Evolutionary conservation across 1,140 invertebrate genomes (phyloP), one percentile per base, ranked within the genome.

Genomic region (Uloborus diversus): DNA sequence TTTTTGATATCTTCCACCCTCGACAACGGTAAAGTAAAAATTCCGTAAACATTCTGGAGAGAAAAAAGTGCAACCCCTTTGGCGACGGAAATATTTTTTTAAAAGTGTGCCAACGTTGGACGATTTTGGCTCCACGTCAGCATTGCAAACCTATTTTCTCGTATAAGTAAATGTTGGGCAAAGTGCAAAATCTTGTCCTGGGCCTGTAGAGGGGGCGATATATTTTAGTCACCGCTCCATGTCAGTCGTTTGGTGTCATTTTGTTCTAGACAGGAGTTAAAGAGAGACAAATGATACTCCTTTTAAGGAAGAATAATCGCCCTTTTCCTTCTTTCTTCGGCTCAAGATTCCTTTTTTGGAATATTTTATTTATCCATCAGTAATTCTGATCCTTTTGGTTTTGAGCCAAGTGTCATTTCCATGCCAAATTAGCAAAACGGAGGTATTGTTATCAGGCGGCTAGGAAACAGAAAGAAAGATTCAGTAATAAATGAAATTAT

Each of bases 231-330:
- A 76, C 28, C 73, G 49, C 59, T 65, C 59, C 35, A 61, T 76
- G 73, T 76, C 73, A 76, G 42, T 76, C 73, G 73, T 76, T 76
- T 76, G 59, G 73, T 76, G 73, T 76, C 73, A 76, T 61, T 76
- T 76, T 76, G 73, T 76, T 61, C 61, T 42, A 62, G 73, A 76
- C 73, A 76, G 73, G 73, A 76, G 73, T 76, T 76, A 76, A 76
- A 76, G 73, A 76, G 59, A 76, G 73, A 76, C 73, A 76, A 76
- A 76, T 76, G 73, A 76, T 76, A 23, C 61, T 33, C 28, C 42
- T 65, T 75, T 76, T 65, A 76, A 65, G 73, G 73, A 76, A 76
- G 73, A 76, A 76, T 64, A 76, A 76, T 65, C 32, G 73, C 59
- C 23, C 25, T 4, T 25, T 5, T 30, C 49, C 23, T 30, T 49